phyloP scores from a whole-genome alignment of 2,113 vertebrate species.

The Calidris pugnax region DNA sequence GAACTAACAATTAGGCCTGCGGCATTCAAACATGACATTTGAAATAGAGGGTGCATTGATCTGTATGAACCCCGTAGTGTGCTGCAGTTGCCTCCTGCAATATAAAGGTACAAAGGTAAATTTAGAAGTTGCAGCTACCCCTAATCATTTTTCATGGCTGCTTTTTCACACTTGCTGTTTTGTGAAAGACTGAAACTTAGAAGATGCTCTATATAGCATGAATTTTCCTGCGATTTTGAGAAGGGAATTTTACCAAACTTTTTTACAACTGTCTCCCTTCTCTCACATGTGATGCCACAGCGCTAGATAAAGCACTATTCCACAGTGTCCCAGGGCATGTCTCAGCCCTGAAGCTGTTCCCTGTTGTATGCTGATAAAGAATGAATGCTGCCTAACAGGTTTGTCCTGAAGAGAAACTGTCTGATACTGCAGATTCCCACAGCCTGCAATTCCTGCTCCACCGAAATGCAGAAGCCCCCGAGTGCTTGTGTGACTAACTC shows the following conservation, averaged over 20 bases:
- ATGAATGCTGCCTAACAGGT: neutral
- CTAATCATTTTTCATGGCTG: neutral
- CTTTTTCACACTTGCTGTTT: neutral
- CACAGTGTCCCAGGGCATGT: neutral
- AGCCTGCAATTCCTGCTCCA: neutral
- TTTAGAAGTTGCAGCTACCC: neutral
- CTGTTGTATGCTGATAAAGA: neutral
- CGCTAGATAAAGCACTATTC: neutral
- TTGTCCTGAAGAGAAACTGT: neutral
- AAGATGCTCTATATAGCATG: neutral
- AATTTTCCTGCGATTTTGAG: neutral
- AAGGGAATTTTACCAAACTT: neutral
- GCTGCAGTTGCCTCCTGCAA: neutral
- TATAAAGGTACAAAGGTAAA: constrained; percentile 27
- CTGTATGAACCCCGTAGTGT: neutral
- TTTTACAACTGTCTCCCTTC: neutral
- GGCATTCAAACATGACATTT: constrained; percentile 55
- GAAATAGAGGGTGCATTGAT: constrained; percentile 23
- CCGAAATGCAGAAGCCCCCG: neutral
- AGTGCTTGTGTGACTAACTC: neutral
- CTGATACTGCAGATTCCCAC: neutral
- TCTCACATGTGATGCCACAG: neutral
- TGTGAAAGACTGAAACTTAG: neutral
- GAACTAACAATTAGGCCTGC: constrained; percentile 39
- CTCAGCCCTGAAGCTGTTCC: neutral